phyloP scores from a whole-genome alignment of 1,140 invertebrate genomes.

The Notospermus geniculatus region DNA sequence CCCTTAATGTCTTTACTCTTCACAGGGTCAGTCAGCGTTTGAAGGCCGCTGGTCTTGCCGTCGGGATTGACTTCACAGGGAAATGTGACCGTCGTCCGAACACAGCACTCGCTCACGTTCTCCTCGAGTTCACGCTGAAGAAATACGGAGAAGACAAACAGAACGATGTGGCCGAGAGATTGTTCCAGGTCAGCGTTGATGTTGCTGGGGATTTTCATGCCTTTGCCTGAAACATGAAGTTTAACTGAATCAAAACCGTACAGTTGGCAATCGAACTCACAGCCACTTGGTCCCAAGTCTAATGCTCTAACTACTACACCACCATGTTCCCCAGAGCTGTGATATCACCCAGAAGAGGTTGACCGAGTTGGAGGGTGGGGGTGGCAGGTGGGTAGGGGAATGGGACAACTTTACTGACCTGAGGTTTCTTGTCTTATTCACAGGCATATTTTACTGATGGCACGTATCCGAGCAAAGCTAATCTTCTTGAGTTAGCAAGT shows the following conservation, averaged over 20 bases:
- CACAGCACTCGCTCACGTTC: slow-evolving; percentile 33
- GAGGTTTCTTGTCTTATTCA: too few species aligned
- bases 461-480: slow-evolving; percentile 26
- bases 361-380: too few species aligned
- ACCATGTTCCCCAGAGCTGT: too few species aligned
- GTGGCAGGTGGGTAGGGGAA: too few species aligned
- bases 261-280: too few species aligned
- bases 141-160: slow-evolving; percentile 35
- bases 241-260: neutral
- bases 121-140: slow-evolving; percentile 35
- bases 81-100: slow-evolving; percentile 32
- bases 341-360: too few species aligned
- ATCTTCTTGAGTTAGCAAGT: slow-evolving; percentile 29
- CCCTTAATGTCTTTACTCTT: slow-evolving; percentile 6
- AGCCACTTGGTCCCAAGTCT: neutral
- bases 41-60: slow-evolving; percentile 23
- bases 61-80: slow-evolving; percentile 35
- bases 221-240: neutral
- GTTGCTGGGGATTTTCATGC: neutral
- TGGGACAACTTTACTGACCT: too few species aligned
- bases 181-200: slow-evolving; percentile 34
- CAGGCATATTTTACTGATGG: slow-evolving; percentile 44
- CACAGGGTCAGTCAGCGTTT: slow-evolving; percentile 26
- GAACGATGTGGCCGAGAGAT: slow-evolving; percentile 38
- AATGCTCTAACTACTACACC: neutral